Evolutionary conservation across 2,797 vertebrate genomes (phyloP).

Genomic region (Sebastes flavidus): DNA sequence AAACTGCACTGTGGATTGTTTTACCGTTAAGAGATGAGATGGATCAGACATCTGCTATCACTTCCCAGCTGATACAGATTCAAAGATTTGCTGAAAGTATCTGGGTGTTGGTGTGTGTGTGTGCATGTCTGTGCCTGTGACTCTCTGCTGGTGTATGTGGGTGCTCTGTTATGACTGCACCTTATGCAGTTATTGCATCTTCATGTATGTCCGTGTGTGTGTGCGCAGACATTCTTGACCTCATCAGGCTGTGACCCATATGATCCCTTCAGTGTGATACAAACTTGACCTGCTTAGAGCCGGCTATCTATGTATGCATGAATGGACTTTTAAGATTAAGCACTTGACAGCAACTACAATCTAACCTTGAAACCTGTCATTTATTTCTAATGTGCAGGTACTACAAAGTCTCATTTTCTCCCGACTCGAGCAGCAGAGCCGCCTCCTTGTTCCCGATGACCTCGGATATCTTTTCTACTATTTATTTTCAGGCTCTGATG

Average conservation of each 20-base stretch:
- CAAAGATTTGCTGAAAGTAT: conserved; percentile 47
- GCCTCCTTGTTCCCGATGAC: conserved; percentile 56
- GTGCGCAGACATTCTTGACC: conserved; percentile 15
- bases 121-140: conserved; percentile 26
- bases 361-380: conserved; percentile 26
- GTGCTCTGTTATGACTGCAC: conserved; percentile 8
- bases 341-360: conserved; percentile 12
- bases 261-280: conserved; percentile 31
- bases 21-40: conserved; percentile 55
- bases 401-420: conserved; percentile 33
- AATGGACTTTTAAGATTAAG: conserved; percentile 33
- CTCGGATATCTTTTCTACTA: conserved; percentile 65
- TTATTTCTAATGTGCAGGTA: conserved; percentile 22
- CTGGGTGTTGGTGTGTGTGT: not conserved
- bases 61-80: conserved; percentile 64
- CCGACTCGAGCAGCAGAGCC: conserved; percentile 11
- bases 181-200: conserved; percentile 1
- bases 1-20: conserved; percentile 59
- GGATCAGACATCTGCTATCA: conserved; percentile 74
- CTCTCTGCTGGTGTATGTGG: conserved; percentile 14
- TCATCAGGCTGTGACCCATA: conserved; percentile 44
- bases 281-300: conserved; percentile 26
- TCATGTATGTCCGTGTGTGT: conserved; percentile 5
- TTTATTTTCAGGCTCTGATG: conserved; percentile 78
- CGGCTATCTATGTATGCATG: conserved; percentile 19